Evolutionary conservation across 2,888 invertebrate genomes (phyloP).

Genomic region (Cotesia congregata): DNA sequence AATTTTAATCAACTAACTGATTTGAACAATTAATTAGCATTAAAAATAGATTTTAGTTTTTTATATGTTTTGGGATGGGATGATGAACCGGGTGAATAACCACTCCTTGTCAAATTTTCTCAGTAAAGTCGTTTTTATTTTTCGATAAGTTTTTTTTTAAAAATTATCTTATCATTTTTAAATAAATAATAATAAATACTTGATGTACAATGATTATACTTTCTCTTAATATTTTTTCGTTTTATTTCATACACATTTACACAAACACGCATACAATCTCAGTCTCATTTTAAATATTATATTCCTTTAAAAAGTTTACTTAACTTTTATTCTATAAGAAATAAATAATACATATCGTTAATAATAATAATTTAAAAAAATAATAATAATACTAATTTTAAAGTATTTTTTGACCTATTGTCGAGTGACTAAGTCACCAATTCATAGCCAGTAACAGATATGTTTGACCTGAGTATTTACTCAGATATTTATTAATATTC

Average conservation of each 20-base stretch:
- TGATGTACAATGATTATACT: slow-evolving; percentile 34
- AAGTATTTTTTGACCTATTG: neutral
- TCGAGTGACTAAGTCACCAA: slow-evolving; percentile 26
- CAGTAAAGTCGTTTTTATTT: slow-evolving; percentile 66
- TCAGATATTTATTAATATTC: slow-evolving; percentile 11
- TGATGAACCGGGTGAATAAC: slow-evolving; percentile 66
- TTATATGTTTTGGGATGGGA: slow-evolving; percentile 53
- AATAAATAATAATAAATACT: slow-evolving; percentile 29
- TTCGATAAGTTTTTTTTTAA: slow-evolving; percentile 43
- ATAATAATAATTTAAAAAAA: slow-evolving; percentile 23
- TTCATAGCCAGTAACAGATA: slow-evolving; percentile 10
- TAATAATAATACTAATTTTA: slow-evolving; percentile 31
- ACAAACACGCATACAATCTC: slow-evolving; percentile 28
- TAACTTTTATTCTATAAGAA: slow-evolving; percentile 43
- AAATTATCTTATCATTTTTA: slow-evolving; percentile 35
- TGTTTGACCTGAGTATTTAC: neutral
- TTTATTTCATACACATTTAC: slow-evolving; percentile 42
- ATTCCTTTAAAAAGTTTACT: slow-evolving; percentile 53
- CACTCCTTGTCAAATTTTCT: slow-evolving; percentile 66
- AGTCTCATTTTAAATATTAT: slow-evolving; percentile 44
- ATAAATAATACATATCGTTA: slow-evolving; percentile 31
- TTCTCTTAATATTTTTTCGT: slow-evolving; percentile 30
- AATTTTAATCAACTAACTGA: neutral
- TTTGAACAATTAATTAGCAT: neutral
- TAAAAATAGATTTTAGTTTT: neutral